Evolutionary conservation across 2,113 vertebrate species (phyloP), one percentile per base, ranked within the genome.

Genomic region (Lophochroa leadbeateri): DNA sequence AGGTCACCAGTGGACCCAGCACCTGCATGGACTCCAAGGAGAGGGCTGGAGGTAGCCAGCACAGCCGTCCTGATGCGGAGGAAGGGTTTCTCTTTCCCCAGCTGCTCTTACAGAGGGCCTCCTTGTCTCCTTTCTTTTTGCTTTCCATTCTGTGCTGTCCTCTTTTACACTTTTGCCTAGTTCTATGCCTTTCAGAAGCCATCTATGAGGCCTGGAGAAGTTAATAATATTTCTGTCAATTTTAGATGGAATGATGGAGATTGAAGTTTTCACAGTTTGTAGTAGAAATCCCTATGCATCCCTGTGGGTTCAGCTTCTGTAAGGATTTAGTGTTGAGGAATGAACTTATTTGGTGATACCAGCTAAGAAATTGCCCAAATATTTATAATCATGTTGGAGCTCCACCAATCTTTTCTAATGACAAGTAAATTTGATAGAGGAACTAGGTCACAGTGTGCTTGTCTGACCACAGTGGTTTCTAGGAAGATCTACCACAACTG

Each of bases 51-150:
- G 72, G 72, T 46, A 82, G 85, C 82, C 93, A 88, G 82, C 27
- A 18, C 16, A 55, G 82, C 33, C 0, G 1, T 27, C 28, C 24
- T 11, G 17, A 11, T 0, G 0, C 52, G 37, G 31, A 0, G 11
- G 29, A 46, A 57, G 53, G 19, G 28, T 39, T 84, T 88, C 28
- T 80, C 57, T 75, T 49, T 75, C 65, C 79, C 44, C 86, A 85
- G 77, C 44, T 94, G 70, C 29, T 84, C 52, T 84, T 83, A 37
- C 7, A 79, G 25, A 80, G 10, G 27, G 13, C 18, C 43, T 82
- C 25, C 23, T 78, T 46, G 60, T 9, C 33, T 71, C 19, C 39
- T 83, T 61, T 68, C 13, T 19, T 75, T 64, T 82, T 25, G 13
- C 12, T 87, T 91, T 87, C 68, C 9, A 6, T 70, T 85, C 44